Conservation (phyloP, 2,888 invertebrate genomes). For the Spodoptera picta region DNA sequence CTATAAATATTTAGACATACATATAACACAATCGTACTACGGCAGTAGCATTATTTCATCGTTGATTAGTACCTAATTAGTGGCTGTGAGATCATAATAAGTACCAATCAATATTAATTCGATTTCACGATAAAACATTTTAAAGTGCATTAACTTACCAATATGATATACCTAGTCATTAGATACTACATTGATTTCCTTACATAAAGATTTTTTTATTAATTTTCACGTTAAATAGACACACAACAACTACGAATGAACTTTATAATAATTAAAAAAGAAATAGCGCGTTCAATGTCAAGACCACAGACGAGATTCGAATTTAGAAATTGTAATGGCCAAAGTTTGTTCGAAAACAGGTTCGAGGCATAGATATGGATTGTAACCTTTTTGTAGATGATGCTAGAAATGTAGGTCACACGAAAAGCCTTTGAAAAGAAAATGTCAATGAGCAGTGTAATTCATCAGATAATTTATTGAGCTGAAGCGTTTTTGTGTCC, state of each 20-base stretch:
- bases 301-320: slow-evolving; percentile 17
- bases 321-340: slow-evolving; percentile 6
- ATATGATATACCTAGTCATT: too few relatives aligned
- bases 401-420: slow-evolving; percentile 54
- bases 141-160: too few relatives aligned
- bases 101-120: too few relatives aligned
- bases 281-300: slow-evolving; percentile 10
- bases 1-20: too few relatives aligned
- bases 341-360: not conserved
- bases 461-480: slow-evolving; percentile 10
- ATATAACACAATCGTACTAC: too few relatives aligned
- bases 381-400: slow-evolving; percentile 39
- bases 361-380: slow-evolving; percentile 3
- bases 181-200: too few relatives aligned
- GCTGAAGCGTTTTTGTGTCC: not conserved
- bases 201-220: too few relatives aligned
- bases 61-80: too few relatives aligned
- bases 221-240: not conserved
- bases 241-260: not conserved
- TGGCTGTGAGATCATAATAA: too few relatives aligned
- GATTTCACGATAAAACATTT: too few relatives aligned
- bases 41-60: too few relatives aligned
- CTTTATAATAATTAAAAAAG: not conserved
- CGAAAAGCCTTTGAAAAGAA: slow-evolving; percentile 25
- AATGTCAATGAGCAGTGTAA: slow-evolving; percentile 21